A percentile compares a stretch with the other conserved stretches of the same genome.
These are phyloP conservation scores for Temnopleurus reevesii DNA, from an alignment of 53 echinoderm and acorn worm species.

Conservation along the genomic window DNA sequence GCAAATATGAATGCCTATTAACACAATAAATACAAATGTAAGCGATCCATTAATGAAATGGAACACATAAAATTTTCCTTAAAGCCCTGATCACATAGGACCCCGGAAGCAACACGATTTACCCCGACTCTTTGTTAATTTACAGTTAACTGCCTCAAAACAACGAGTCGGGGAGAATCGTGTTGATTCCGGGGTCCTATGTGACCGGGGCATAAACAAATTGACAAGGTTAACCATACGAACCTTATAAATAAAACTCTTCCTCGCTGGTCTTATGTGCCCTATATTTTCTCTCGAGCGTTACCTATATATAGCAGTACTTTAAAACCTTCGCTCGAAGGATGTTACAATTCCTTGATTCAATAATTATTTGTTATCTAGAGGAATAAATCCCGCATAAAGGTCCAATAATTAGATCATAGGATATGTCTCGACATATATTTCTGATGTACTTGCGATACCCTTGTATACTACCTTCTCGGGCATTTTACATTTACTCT, in stretches of 20 bases:
- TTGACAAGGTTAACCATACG: conserved; percentile 4
- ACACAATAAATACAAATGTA: neutral
- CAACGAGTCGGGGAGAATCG: too few relatives aligned
- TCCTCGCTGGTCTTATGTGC: neutral
- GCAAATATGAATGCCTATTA: too few relatives aligned
- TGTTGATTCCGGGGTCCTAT: too few relatives aligned
- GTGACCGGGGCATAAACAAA: too few relatives aligned
- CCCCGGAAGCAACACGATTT: too few relatives aligned
- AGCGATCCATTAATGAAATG: neutral
- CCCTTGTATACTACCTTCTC: too few relatives aligned
- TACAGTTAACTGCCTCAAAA: too few relatives aligned
- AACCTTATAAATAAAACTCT: neutral
- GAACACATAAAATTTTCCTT: neutral
- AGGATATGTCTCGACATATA: neutral
- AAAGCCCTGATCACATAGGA: too few relatives aligned
- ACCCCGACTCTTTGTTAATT: too few relatives aligned
- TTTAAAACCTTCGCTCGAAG: neutral
- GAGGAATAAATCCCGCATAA: neutral
- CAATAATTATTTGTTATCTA: neutral
- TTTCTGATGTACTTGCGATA: too few relatives aligned
- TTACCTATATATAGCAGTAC: conserved; percentile 8
- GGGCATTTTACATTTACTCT: too few relatives aligned
- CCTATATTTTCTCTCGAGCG: neutral
- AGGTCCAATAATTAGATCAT: neutral
- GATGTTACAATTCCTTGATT: neutral